These are phyloP conservation scores for Thysanoteuthis rhombus DNA, from an alignment of 2,888 invertebrate species.

Conservation along the genomic window DNA sequence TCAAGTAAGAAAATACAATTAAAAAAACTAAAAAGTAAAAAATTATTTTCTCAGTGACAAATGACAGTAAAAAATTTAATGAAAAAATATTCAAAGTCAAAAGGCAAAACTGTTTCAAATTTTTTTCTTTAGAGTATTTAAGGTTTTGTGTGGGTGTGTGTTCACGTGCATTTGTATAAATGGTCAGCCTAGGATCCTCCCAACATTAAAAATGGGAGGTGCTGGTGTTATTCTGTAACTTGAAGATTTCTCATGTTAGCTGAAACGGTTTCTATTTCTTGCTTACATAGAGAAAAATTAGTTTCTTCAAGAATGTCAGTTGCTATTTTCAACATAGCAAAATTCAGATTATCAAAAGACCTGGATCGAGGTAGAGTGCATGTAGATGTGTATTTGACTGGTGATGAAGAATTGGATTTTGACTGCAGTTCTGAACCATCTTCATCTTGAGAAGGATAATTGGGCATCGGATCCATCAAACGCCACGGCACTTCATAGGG, in stretches of 20 bases:
- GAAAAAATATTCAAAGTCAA: not conserved
- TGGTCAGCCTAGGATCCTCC: not conserved
- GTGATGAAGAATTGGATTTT: constrained; percentile 54
- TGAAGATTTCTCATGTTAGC: constrained; percentile 55
- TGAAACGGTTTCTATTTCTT: constrained; percentile 57
- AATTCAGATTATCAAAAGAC: constrained; percentile 60
- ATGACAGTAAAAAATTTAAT: constrained; percentile 12
- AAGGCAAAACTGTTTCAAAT: not conserved
- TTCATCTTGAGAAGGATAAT: constrained; percentile 43
- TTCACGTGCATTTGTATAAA: not conserved
- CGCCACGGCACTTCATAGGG: constrained; percentile 63
- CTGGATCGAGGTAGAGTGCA: constrained; percentile 54
- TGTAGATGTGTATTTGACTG: constrained; percentile 44
- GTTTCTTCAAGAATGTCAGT: constrained; percentile 45
- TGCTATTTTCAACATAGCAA: constrained; percentile 49
- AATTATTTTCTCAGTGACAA: constrained; percentile 12
- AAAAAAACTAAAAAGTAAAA: not conserved
- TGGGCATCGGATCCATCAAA: constrained; percentile 51
- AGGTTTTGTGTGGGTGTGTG: not conserved
- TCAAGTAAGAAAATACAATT: not conserved
- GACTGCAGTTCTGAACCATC: constrained; percentile 42
- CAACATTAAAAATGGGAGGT: not conserved
- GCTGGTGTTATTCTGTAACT: constrained; percentile 40
- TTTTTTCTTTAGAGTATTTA: not conserved
- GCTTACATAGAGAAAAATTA: constrained; percentile 38